Conservation (phyloP, 2,888 invertebrate genomes). For the Dynastes maya region DNA sequence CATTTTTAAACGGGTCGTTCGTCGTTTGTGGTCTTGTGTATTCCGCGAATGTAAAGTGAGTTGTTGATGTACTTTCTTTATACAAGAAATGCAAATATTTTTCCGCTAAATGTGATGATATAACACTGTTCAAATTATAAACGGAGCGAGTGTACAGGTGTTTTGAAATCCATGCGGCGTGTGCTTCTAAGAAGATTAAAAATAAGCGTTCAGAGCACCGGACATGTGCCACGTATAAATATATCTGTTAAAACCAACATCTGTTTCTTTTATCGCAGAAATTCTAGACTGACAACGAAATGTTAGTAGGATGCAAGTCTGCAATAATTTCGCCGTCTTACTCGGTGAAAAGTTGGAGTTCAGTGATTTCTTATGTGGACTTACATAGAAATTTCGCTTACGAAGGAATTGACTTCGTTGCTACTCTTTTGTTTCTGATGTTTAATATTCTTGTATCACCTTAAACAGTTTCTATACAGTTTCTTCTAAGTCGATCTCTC, state of each 20-base stretch:
- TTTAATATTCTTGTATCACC: no score
- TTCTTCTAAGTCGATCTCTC: no score
- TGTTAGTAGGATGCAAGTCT: slow-evolving; percentile 5
- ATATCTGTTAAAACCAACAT: slow-evolving; percentile 30
- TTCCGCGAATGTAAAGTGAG: slow-evolving; percentile 29
- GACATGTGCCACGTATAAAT: slow-evolving; percentile 23
- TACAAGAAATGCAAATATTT: slow-evolving; percentile 34
- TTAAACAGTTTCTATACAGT: no score
- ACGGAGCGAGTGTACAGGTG: slow-evolving; percentile 31
- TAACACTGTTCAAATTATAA: slow-evolving; percentile 31
- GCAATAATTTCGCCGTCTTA: background rate
- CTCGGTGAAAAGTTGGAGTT: background rate
- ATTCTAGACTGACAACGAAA: background rate
- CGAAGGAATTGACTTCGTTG: no score
- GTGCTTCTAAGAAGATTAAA: slow-evolving; percentile 34
- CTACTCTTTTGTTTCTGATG: no score
- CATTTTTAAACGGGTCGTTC: slow-evolving; percentile 1
- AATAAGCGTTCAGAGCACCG: slow-evolving; percentile 14
- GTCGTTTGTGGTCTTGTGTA: slow-evolving; percentile 17
- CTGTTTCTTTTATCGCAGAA: slow-evolving; percentile 23
- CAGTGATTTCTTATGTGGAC: background rate
- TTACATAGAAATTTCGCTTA: no score
- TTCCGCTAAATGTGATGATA: slow-evolving; percentile 41
- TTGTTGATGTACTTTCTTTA: slow-evolving; percentile 28
- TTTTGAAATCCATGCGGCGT: slow-evolving; percentile 27